These are phyloP conservation scores for Protaetia brevitarsis DNA, from an alignment of 1,140 invertebrate species.

Conservation along the genomic window DNA sequence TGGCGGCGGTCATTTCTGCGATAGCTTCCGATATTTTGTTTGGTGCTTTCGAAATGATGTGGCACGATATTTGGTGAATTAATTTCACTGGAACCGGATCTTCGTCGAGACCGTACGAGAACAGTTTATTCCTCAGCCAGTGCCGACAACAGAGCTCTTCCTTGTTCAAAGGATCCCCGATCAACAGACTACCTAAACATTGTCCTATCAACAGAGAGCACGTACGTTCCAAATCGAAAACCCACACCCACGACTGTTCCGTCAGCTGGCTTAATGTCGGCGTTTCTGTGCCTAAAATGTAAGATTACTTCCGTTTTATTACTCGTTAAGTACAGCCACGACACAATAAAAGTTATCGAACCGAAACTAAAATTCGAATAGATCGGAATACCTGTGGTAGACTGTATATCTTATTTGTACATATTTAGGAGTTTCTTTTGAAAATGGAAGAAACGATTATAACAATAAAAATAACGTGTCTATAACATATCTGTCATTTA, in stretches of 20 bases:
- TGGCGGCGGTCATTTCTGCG: neutral
- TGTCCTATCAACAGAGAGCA: conserved; percentile 61
- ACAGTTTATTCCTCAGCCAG: conserved; percentile 57
- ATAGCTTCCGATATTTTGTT: conserved; percentile 25
- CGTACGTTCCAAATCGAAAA: conserved; percentile 60
- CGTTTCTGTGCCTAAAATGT: conserved; percentile 49
- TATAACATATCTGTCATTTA: no score
- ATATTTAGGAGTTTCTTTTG: no score
- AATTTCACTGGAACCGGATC: conserved; percentile 27
- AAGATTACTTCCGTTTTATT: neutral
- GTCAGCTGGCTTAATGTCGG: conserved; percentile 50
- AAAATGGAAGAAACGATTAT: no score
- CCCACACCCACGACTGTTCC: conserved; percentile 58
- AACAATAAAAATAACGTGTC: no score
- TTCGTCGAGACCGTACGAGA: conserved; percentile 55
- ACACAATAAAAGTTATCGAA: neutral
- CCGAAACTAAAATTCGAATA: neutral
- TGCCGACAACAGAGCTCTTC: conserved; percentile 51
- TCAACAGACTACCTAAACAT: conserved; percentile 58
- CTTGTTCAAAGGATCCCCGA: conserved; percentile 49
- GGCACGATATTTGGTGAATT: conserved; percentile 28
- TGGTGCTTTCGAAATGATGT: conserved; percentile 21
- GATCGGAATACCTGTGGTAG: no score
- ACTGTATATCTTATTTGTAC: no score
- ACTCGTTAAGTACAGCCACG: neutral